Conservation (phyloP, 2,113 vertebrate species). For the Sinosuthora webbiana region DNA sequence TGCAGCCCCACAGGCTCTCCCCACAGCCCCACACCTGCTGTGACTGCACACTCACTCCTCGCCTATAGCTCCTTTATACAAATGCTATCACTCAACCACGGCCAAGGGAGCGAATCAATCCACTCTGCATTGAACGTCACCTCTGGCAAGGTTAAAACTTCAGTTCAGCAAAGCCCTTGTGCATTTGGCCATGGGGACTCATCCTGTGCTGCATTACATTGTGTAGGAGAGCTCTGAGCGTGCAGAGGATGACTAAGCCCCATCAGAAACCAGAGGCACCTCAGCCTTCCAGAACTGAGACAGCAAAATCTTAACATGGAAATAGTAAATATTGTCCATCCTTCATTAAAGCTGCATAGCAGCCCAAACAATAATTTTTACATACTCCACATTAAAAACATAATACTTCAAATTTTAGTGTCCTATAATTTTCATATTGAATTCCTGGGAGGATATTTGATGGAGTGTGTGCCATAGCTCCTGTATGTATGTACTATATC, state of each 20-base stretch:
- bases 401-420: neutral
- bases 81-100: neutral
- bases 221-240: neutral
- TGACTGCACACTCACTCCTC: neutral
- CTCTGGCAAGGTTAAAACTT: slow-evolving; percentile 11
- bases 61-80: neutral
- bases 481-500: neutral
- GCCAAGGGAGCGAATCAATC: neutral
- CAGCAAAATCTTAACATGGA: neutral
- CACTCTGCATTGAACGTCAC: neutral
- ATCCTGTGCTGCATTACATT: neutral
- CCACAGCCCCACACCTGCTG: neutral
- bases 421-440: neutral
- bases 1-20: neutral
- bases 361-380: neutral
- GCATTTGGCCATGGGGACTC: neutral
- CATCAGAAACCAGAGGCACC: neutral
- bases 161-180: neutral
- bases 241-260: neutral
- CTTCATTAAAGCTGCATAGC: neutral
- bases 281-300: fast-evolving
- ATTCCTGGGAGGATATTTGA: slow-evolving; percentile 3
- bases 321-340: neutral
- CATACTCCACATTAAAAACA: neutral
- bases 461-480: neutral